Percentiles rank a stretch among this genome's conserved stretches.
phyloP scores from a whole-genome alignment of 2,113 vertebrate species.

The Nothoprocta perdicaria region DNA sequence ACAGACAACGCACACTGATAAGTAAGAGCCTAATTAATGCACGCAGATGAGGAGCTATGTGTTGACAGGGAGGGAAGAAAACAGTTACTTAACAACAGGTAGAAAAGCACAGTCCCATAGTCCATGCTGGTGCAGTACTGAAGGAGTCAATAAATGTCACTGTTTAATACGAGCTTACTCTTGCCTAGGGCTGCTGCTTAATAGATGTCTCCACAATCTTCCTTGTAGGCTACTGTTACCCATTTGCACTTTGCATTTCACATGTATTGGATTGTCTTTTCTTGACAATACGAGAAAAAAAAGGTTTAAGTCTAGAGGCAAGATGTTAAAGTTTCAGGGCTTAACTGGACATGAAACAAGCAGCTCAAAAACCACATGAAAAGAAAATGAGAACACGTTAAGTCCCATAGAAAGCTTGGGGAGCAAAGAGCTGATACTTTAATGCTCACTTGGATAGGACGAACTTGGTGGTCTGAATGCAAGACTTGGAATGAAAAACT shows the following conservation, averaged over 20 bases:
- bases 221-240: not conserved
- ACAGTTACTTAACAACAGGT: not conserved
- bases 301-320: not conserved
- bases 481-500: not conserved
- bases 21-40: not conserved
- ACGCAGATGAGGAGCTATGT: not conserved
- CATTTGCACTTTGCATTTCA: not conserved
- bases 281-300: not conserved
- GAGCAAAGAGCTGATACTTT: not conserved
- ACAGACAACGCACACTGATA: not conserved
- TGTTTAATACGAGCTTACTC: not conserved
- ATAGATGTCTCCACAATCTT: not conserved
- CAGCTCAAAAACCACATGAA: not conserved
- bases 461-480: not conserved
- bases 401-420: not conserved
- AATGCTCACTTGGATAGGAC: not conserved
- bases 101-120: not conserved
- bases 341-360: not conserved
- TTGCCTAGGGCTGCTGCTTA: not conserved
- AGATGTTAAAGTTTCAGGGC: not conserved
- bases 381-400: not conserved
- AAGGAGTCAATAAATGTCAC: not conserved
- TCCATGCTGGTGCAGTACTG: not conserved
- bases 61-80: not conserved
- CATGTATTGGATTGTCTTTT: not conserved